phyloP scores from a whole-genome alignment of 2,888 invertebrate genomes.

The Pilophorus perplexus region DNA sequence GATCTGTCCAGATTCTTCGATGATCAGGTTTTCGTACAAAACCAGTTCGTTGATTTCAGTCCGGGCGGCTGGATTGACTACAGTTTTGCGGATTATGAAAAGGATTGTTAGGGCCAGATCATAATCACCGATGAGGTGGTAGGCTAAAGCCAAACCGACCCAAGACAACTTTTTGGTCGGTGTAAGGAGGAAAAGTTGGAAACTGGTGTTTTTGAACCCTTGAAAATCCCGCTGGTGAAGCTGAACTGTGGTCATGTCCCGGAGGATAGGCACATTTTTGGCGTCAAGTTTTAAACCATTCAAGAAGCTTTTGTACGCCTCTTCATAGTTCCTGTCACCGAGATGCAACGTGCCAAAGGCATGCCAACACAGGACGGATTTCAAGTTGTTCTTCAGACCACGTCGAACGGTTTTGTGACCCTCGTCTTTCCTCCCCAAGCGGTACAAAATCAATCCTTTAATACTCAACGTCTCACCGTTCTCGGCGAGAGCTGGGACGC shows the following conservation, averaged over 20 bases:
- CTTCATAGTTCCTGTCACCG: conserved; percentile 98
- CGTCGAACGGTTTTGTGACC: conserved; percentile 95
- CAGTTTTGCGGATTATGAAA: conserved; percentile 87
- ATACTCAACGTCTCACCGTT: conserved; percentile 99
- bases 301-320: conserved; percentile 98
- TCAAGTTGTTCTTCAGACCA: conserved; percentile 92
- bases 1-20: conserved; percentile 87
- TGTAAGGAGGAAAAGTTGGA: conserved; percentile 91
- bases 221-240: conserved; percentile 99
- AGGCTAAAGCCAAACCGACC: conserved; percentile 99
- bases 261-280: conserved; percentile 95
- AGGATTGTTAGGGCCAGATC: conserved; percentile 95
- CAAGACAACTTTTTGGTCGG: conserved; percentile 97
- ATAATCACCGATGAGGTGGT: conserved; percentile 93
- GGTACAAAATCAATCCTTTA: conserved; percentile 98
- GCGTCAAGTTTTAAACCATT: conserved; percentile 99
- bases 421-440: conserved; percentile 95
- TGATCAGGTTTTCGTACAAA: conserved; percentile 94
- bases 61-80: conserved; percentile 56
- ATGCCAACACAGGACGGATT: conserved; percentile 99
- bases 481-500: conserved; percentile 93
- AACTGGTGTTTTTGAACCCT: conserved; percentile 96
- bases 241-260: conserved; percentile 94
- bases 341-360: conserved; percentile 95
- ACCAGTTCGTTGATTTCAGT: conserved; percentile 97